These are phyloP conservation scores for Takifugu bimaculatus DNA, from an alignment of 2,113 vertebrate genomes.

Conservation along the genomic window DNA sequence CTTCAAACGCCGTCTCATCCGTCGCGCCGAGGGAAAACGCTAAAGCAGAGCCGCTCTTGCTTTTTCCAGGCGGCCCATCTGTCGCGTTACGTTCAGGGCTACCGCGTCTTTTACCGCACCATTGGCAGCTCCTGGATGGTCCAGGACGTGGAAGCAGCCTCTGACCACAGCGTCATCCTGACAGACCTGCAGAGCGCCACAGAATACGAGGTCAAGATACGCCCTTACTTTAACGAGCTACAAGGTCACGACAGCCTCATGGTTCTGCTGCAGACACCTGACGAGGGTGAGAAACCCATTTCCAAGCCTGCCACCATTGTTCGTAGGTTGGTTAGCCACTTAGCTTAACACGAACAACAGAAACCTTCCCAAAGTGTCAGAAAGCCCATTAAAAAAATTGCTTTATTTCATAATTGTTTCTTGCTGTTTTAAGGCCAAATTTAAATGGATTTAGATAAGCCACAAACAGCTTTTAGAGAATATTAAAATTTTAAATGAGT, in stretches of 20 bases:
- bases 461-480: no score
- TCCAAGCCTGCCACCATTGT: no score
- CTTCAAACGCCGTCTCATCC: neutral
- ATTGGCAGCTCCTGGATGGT: slow-evolving; percentile 79
- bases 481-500: no score
- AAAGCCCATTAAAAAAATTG: no score
- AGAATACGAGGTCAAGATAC: slow-evolving; percentile 89
- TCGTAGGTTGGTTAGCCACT: neutral
- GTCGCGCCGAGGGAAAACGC: slow-evolving; percentile 10
- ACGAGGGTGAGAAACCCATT: slow-evolving; percentile 79
- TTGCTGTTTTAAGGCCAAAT: no score
- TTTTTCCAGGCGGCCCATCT: slow-evolving; percentile 79
- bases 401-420: no score
- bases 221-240: slow-evolving; percentile 85
- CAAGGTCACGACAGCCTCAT: slow-evolving; percentile 85
- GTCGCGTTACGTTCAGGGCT: slow-evolving; percentile 83
- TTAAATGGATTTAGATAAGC: no score
- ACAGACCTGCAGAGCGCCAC: slow-evolving; percentile 76
- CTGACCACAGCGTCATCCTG: slow-evolving; percentile 75
- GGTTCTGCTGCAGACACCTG: slow-evolving; percentile 76
- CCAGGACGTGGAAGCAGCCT: slow-evolving; percentile 69
- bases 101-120: slow-evolving; percentile 84
- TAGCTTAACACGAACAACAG: no score
- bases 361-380: neutral
- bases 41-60: neutral